Conservation (phyloP, 2,888 invertebrate species). For the Cynaeus angustus region DNA sequence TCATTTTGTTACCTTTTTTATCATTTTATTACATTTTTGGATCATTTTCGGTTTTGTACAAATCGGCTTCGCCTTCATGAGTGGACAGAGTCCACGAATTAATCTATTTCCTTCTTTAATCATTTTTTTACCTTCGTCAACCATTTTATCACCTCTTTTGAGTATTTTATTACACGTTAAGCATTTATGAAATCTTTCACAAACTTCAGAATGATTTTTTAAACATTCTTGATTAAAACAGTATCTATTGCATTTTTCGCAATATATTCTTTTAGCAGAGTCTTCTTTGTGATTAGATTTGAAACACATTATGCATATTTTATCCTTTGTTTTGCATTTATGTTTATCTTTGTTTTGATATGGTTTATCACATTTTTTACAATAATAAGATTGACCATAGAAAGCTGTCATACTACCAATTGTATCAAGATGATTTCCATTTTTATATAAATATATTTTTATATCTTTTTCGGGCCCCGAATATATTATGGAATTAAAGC, state of each 20-base stretch:
- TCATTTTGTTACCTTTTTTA: conserved; percentile 19
- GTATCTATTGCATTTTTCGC: conserved; percentile 16
- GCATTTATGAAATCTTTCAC: conserved; percentile 33
- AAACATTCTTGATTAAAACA: conserved; percentile 31
- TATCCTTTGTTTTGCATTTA: conserved; percentile 31
- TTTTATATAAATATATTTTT: conserved; percentile 23
- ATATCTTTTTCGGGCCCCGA: conserved; percentile 19
- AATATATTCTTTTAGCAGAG: conserved; percentile 29
- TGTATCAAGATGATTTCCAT: conserved; percentile 7
- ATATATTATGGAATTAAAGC: conserved; percentile 9
- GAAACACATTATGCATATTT: conserved; percentile 29
- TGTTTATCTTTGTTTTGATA: conserved; percentile 34
- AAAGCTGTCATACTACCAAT: conserved; percentile 21
- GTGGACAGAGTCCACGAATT: too few relatives aligned
- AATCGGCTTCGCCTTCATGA: too few relatives aligned
- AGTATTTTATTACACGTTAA: conserved; percentile 25
- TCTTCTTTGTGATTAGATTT: conserved; percentile 32
- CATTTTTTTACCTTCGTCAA: conserved; percentile 20
- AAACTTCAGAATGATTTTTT: conserved; percentile 27
- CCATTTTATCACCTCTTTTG: conserved; percentile 20
- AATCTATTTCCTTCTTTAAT: conserved; percentile 28
- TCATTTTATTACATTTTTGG: conserved; percentile 25
- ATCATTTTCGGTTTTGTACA: conserved; percentile 14
- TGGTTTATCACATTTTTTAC: conserved; percentile 32
- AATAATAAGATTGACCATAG: conserved; percentile 23